phyloP scores from a whole-genome alignment of 2,888 invertebrate species.

The Euproctis similis region DNA sequence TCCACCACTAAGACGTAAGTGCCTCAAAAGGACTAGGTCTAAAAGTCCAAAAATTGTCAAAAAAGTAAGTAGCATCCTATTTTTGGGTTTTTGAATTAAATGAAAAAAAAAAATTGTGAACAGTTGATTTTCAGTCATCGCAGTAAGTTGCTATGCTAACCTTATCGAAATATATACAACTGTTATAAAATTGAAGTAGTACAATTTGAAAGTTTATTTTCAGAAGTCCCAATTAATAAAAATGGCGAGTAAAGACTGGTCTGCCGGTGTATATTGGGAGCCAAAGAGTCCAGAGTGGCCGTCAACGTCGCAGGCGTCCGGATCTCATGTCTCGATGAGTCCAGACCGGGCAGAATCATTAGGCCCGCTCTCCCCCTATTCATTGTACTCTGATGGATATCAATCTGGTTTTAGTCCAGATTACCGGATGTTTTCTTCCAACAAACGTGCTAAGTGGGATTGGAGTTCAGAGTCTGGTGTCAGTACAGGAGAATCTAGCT shows the following conservation, averaged over 20 bases:
- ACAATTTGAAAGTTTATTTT: constrained; percentile 12
- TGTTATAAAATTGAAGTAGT: too few relatives aligned
- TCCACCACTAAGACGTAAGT: constrained; percentile 29
- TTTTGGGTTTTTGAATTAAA: too few relatives aligned
- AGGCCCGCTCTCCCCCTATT: constrained; percentile 48
- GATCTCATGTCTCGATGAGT: constrained; percentile 40
- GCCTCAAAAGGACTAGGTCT: constrained; percentile 46
- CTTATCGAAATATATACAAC: too few relatives aligned
- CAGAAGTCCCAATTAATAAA: constrained; percentile 51
- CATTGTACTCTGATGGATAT: constrained; percentile 53
- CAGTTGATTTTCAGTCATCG: too few relatives aligned
- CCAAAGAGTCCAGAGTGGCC: constrained; percentile 62
- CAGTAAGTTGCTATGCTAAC: too few relatives aligned
- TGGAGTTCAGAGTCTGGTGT: constrained; percentile 65
- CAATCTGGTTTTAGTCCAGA: constrained; percentile 61
- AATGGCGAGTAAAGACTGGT: constrained; percentile 63
- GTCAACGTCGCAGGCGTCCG: constrained; percentile 30
- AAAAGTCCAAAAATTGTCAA: constrained; percentile 41
- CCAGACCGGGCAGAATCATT: constrained; percentile 41
- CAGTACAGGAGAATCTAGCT: constrained; percentile 49
- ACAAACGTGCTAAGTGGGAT: constrained; percentile 46
- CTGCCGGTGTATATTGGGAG: constrained; percentile 63
- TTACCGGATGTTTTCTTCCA: constrained; percentile 30
- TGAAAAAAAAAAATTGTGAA: too few relatives aligned
- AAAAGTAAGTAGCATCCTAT: constrained; percentile 34